These are phyloP conservation scores for Lagocephalus sceleratus DNA, from an alignment of 2,797 vertebrate genomes.

Conservation along the genomic window DNA sequence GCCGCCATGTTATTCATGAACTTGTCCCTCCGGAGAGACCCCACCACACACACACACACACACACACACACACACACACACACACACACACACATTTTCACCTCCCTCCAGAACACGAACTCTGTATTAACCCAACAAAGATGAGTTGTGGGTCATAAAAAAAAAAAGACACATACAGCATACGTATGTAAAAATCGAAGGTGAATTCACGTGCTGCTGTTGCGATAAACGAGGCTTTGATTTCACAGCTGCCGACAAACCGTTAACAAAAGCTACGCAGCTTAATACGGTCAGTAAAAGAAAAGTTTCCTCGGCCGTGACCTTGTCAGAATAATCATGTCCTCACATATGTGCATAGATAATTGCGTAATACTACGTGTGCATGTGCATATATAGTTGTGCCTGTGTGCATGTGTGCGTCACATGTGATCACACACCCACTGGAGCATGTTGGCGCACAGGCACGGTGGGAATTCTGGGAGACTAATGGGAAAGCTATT, in stretches of 20 bases:
- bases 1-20: constrained; percentile 74
- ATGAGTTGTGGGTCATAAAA: constrained; percentile 18
- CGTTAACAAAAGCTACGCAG: constrained; percentile 35
- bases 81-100: too few species aligned
- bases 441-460: constrained; percentile 60
- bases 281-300: constrained; percentile 48
- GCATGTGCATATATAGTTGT: background rate
- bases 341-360: constrained; percentile 31
- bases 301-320: constrained; percentile 51
- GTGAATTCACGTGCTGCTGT: constrained; percentile 12
- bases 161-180: constrained; percentile 17
- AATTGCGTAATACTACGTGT: constrained; percentile 4
- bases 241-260: constrained; percentile 34
- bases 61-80: background rate
- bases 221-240: constrained; percentile 17
- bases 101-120: constrained; percentile 1
- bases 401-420: constrained; percentile 25
- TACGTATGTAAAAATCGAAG: constrained; percentile 29
- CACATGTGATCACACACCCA: constrained; percentile 68
- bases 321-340: constrained; percentile 49
- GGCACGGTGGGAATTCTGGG: constrained; percentile 51
- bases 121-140: constrained; percentile 6
- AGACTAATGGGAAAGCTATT: constrained; percentile 56
- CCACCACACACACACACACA: constrained; percentile 4
- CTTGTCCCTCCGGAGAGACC: constrained; percentile 52